Evolutionary conservation across 2,113 vertebrate genomes (phyloP).

Genomic region (Calidris pygmaea): DNA sequence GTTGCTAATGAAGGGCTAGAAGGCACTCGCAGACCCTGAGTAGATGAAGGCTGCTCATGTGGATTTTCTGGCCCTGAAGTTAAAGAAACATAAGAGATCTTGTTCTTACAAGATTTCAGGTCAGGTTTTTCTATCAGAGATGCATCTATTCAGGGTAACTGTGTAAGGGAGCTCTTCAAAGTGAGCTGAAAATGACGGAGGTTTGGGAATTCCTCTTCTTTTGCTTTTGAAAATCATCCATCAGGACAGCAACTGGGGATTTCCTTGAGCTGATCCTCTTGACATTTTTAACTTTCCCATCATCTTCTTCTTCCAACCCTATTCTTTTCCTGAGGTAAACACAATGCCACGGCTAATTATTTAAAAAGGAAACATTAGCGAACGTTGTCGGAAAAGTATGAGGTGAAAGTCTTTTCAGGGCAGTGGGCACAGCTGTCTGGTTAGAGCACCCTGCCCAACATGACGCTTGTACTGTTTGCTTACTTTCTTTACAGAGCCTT

Average conservation of each 20-base stretch:
- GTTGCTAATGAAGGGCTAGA: not conserved
- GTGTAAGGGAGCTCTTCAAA: not conserved
- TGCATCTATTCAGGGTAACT: not conserved
- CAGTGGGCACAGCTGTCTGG: not conserved
- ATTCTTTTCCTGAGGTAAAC: not conserved
- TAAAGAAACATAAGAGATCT: not conserved
- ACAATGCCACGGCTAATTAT: not conserved
- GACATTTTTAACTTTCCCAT: not conserved
- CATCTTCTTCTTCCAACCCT: not conserved
- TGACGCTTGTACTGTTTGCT: not conserved
- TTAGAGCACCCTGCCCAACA: not conserved
- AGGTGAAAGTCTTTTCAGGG: not conserved
- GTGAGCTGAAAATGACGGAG: not conserved
- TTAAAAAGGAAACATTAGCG: not conserved
- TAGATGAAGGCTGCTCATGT: not conserved
- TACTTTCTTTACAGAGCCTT: not conserved
- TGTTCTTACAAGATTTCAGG: conserved; percentile 19
- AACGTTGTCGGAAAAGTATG: not conserved
- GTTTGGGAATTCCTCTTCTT: not conserved
- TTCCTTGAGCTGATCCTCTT: not conserved
- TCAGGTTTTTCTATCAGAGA: conserved; percentile 8
- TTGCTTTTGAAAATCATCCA: not conserved
- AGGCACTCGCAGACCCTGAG: not conserved
- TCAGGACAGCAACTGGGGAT: not conserved
- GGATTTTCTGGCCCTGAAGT: conserved; percentile 26